Conservation (phyloP, 2,888 invertebrate genomes). For the Temnothorax rugatulus region DNA sequence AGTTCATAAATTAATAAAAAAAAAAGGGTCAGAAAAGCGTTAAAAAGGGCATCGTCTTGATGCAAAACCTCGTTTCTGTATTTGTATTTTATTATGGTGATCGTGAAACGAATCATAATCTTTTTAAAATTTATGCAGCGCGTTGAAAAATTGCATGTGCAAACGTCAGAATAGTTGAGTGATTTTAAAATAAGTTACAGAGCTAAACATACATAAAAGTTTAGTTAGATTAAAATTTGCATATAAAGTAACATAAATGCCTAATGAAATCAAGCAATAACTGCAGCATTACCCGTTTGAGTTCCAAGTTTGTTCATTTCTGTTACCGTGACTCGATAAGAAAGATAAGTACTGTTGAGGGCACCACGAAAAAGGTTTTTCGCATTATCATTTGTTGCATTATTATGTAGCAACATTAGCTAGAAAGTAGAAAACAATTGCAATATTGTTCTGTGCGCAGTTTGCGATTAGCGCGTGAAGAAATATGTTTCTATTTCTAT, state of each 20-base stretch:
- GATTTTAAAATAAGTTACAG: background rate
- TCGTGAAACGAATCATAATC: no score
- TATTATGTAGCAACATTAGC: background rate
- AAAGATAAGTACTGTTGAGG: background rate
- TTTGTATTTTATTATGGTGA: no score
- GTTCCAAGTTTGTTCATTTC: background rate
- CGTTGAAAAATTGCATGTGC: background rate
- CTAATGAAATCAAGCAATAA: background rate
- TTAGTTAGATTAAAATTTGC: background rate
- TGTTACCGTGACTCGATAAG: conserved; percentile 36
- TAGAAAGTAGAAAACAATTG: background rate
- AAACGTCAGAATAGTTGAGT: background rate
- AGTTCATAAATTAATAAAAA: background rate
- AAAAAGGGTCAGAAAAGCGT: no score
- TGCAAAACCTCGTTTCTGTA: no score
- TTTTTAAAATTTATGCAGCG: no score
- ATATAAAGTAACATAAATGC: background rate
- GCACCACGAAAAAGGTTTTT: background rate
- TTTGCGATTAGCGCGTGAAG: background rate
- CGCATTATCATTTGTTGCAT: conserved; percentile 25
- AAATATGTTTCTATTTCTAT: background rate
- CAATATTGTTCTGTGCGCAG: background rate
- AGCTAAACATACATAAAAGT: background rate
- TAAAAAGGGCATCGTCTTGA: no score
- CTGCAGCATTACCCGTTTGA: background rate